A percentile compares a stretch with the other conserved stretches of the same genome.
Evolutionary conservation across 2,113 vertebrate genomes (phyloP).

Genomic region (Albula glossodonta): DNA sequence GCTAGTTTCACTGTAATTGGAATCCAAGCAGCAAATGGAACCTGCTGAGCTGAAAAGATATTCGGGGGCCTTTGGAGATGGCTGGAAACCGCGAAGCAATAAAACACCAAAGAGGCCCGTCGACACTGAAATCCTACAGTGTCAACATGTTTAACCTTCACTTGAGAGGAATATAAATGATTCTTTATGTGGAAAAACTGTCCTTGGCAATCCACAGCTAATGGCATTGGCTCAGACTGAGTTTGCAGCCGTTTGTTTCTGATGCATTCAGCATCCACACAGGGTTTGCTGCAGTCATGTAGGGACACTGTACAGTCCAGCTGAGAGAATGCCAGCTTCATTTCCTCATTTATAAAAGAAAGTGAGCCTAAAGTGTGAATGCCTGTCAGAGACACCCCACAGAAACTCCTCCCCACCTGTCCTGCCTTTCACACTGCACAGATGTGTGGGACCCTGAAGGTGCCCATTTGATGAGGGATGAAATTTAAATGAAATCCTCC

Average conservation of each 20-base stretch:
- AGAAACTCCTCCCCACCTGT: slow-evolving; percentile 40
- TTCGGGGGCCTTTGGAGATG: slow-evolving; percentile 24
- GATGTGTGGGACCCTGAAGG: slow-evolving; percentile 46
- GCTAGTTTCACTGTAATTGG: not conserved
- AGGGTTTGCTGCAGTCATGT: not conserved
- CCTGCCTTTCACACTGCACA: slow-evolving; percentile 40
- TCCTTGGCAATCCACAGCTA: not conserved
- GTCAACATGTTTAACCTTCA: slow-evolving; percentile 36
- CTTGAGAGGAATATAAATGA: slow-evolving; percentile 10
- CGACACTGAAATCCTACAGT: slow-evolving; percentile 14
- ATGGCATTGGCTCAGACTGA: not conserved
- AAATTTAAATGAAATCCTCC: slow-evolving; percentile 31
- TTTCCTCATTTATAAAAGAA: not conserved
- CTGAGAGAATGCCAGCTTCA: not conserved
- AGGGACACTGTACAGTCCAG: not conserved
- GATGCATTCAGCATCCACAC: not conserved
- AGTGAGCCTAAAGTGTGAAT: not conserved
- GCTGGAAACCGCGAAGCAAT: slow-evolving; percentile 16
- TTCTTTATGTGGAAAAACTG: slow-evolving; percentile 14
- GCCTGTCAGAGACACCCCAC: slow-evolving; percentile 26
- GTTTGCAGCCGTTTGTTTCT: not conserved
- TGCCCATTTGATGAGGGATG: slow-evolving; percentile 52
- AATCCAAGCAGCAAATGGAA: slow-evolving; percentile 11
- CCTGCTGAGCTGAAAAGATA: slow-evolving; percentile 5
- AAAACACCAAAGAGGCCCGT: slow-evolving; percentile 11